Conservation (phyloP, 92 coral and sea anemone species). For the Actinernus sp. region DNA sequence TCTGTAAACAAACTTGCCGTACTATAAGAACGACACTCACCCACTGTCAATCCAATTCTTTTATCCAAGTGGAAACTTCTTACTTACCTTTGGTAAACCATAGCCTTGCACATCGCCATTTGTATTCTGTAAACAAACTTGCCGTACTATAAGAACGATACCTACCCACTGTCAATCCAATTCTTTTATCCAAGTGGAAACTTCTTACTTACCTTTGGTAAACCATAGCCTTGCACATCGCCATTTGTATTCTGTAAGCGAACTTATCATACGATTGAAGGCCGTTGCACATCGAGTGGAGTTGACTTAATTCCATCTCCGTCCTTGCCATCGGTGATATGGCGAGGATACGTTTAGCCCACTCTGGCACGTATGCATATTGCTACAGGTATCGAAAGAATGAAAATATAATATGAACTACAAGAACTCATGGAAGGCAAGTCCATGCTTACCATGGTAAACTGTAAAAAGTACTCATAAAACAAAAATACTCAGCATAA, state of each 20-base stretch:
- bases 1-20: conserved; percentile 91
- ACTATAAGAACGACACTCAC: too few species aligned
- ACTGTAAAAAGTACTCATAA: too few species aligned
- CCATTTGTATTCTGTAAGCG: conserved; percentile 92
- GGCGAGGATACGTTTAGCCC: conserved; percentile 81
- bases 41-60: too few species aligned
- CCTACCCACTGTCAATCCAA: too few species aligned
- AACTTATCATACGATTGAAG: conserved; percentile 89
- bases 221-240: conserved; percentile 96
- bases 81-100: conserved; percentile 86
- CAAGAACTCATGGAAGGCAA: too few species aligned
- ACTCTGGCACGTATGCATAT: conserved; percentile 95
- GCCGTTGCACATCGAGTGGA: conserved; percentile 86
- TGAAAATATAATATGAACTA: too few species aligned
- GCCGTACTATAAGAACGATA: too few species aligned
- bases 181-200: too few species aligned
- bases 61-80: too few species aligned
- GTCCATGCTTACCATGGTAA: too few species aligned
- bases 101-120: conserved; percentile 96
- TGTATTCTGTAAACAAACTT: conserved; percentile 95
- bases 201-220: conserved; percentile 66
- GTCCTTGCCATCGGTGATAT: conserved; percentile 89
- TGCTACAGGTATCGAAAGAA: too few species aligned
- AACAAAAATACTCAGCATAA: too few species aligned
- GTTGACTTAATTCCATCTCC: conserved; percentile 79